Conservation (phyloP, 2,113 vertebrate genomes). For the Saguinus midas region DNA sequence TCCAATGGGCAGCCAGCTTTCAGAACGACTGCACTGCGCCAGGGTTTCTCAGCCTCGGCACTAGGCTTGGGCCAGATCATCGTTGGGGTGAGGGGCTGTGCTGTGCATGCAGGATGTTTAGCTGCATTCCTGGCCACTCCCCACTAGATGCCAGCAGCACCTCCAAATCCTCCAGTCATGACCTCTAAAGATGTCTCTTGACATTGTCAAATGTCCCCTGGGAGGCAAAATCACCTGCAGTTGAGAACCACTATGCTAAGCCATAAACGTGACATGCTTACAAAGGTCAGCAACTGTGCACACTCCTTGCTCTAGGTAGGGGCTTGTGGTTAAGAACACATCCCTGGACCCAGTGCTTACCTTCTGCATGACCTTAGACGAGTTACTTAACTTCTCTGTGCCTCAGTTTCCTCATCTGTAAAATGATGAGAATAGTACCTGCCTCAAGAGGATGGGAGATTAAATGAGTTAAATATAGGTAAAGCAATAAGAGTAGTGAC, state of each 20-base stretch:
- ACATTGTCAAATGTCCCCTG: neutral
- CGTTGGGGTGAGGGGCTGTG: neutral
- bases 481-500: neutral
- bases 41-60: neutral
- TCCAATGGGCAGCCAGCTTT: neutral
- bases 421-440: neutral
- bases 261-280: neutral
- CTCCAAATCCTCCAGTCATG: neutral
- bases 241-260: neutral
- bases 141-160: neutral
- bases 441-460: constrained; percentile 18
- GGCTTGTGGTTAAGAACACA: neutral
- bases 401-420: constrained; percentile 11
- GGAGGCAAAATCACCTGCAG: neutral
- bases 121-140: neutral
- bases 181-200: constrained; percentile 38
- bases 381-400: neutral
- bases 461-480: constrained; percentile 1
- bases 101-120: neutral
- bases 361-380: neutral
- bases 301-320: neutral
- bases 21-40: neutral
- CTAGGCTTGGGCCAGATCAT: neutral
- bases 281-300: neutral
- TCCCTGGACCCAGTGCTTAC: neutral